Evolutionary conservation across 2,113 vertebrate species (phyloP), one percentile per base, ranked within the genome.

Genomic region (Donacobius atricapilla): DNA sequence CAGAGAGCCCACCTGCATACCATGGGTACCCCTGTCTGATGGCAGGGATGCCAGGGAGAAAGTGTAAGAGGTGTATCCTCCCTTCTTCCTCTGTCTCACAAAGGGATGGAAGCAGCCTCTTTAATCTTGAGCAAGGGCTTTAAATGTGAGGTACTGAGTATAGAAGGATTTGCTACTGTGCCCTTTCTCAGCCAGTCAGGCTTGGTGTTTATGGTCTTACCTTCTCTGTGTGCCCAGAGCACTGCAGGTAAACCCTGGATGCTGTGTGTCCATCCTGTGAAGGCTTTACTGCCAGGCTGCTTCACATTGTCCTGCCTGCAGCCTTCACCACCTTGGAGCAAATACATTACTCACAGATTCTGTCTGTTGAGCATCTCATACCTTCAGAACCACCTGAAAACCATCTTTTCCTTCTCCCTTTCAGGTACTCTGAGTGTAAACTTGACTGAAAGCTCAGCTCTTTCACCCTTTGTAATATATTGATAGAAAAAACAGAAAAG

Each of bases 181-280:
- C 40, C n/a, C 63, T 81, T 91, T 70, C 47, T 89, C 54, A 70
- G 54, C 10, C 20, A 45, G 25, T 42, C 25, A 57, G 25, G 16
- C 10, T 72, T 83, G 37, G 20, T 75, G 20, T 35, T 75, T 2
- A 0, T 56, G 37, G 13, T 45, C 8, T 57, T 33, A 45, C 13
- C 28, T 77, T 31, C 54, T 65, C 13, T 15, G 14, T 40, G 31
- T 48, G 39, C 18, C 42, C n/a, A 33, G 58, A 71, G 47, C 21
- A 16, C 42, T 84, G 39, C 27, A 78, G 35, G 25, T 57, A 37
- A 83, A 45, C 11, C 16, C 35, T 20, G 64, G 15, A 15, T 9
- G 5, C 15, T 0, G 2, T n/a, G 30, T 30, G 18, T 20, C 13
- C 3, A 1, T 56, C 20, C 37, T 0, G 0, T 30, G 30, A 77